These are phyloP conservation scores for Bruchidius siliquastri DNA, from an alignment of 2,888 invertebrate species.

Conservation along the genomic window DNA sequence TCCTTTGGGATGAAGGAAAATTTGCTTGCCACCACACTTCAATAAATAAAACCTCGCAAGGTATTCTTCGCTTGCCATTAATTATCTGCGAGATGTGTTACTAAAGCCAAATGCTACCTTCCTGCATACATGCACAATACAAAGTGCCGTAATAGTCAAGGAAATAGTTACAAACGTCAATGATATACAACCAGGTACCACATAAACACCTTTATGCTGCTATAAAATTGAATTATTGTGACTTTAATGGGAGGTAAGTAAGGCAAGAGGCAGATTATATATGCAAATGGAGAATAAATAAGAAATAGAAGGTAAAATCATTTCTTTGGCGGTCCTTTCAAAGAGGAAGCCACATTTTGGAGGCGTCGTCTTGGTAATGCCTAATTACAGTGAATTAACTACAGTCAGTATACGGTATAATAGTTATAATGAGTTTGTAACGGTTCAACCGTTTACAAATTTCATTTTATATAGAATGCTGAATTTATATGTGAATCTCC, in stretches of 20 bases:
- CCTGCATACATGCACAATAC: not conserved
- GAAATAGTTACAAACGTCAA: not conserved
- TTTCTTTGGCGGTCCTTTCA: not conserved
- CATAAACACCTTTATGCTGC: not conserved
- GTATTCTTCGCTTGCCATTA: not conserved
- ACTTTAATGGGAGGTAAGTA: not conserved
- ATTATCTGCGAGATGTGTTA: not conserved
- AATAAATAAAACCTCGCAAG: not conserved
- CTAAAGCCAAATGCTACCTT: not conserved
- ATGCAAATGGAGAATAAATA: not conserved
- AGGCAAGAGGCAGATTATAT: not conserved
- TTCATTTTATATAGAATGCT: too few relatives aligned
- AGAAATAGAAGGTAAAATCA: not conserved
- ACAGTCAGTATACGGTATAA: too few relatives aligned
- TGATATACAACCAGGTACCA: not conserved
- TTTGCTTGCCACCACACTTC: not conserved
- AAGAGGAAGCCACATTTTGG: not conserved
- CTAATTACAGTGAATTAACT: too few relatives aligned
- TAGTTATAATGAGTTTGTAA: too few relatives aligned
- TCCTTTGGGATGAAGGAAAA: too few relatives aligned
- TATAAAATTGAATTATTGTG: not conserved
- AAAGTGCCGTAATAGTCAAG: not conserved
- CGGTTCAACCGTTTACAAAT: too few relatives aligned
- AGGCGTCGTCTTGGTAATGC: not conserved
- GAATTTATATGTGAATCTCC: too few relatives aligned